Evolutionary conservation across 2,888 invertebrate species (phyloP).

Genomic region (Drosophila borealis): DNA sequence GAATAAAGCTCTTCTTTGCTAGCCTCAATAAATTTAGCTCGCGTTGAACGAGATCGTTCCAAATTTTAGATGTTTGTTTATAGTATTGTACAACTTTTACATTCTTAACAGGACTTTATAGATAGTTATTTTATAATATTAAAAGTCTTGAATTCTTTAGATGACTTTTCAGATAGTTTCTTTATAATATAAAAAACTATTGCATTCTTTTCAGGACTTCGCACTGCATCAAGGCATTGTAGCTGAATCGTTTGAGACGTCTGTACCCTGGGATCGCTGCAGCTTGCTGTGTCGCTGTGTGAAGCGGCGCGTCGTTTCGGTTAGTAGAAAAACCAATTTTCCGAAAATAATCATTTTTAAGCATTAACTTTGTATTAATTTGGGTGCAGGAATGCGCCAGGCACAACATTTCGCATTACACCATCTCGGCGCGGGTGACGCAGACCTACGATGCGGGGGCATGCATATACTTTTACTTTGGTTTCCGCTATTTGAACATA

Average conservation of each 20-base stretch:
- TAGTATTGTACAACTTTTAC: too few species aligned
- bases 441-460: constrained; percentile 99
- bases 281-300: constrained; percentile 94
- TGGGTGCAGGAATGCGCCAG: constrained; percentile 86
- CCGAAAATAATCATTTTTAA: accelerated
- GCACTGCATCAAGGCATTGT: constrained; percentile 94
- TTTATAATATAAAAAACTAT: too few species aligned
- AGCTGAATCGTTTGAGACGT: constrained; percentile 99
- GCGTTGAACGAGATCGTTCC: too few species aligned
- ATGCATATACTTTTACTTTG: constrained; percentile 98
- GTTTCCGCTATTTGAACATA: constrained; percentile 89
- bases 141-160: too few species aligned
- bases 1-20: too few species aligned
- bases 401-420: constrained; percentile 87
- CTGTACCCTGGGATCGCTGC: constrained; percentile 98
- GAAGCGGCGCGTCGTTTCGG: constrained; percentile 90
- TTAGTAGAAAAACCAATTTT: constrained; percentile 63
- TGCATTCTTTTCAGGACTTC: constrained; percentile 90
- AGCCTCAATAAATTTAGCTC: too few species aligned
- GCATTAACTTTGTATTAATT: neutral
- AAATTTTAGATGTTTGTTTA: too few species aligned
- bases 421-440: constrained; percentile 94
- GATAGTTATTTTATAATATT: too few species aligned
- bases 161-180: too few species aligned
- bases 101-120: too few species aligned